Conservation (phyloP, 2,797 vertebrate genomes). For the Podarcis siculus region DNA sequence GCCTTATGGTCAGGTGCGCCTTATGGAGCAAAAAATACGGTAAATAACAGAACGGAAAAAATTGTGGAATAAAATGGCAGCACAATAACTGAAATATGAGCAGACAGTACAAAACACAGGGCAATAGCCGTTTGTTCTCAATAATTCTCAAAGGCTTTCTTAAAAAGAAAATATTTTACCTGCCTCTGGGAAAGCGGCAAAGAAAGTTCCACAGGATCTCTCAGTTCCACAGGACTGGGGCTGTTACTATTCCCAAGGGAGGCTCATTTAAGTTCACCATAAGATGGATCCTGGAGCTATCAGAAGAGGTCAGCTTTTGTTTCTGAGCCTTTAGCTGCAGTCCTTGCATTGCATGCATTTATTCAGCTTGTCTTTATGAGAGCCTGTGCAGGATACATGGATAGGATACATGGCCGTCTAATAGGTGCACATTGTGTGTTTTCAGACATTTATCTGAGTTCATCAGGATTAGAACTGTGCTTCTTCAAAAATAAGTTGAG, state of each 20-base stretch:
- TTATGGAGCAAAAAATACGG: no score
- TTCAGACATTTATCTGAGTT: background rate
- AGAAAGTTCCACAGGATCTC: background rate
- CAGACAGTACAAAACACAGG: background rate
- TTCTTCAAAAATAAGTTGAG: background rate
- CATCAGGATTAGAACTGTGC: background rate
- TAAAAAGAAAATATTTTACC: background rate
- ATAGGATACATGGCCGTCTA: background rate
- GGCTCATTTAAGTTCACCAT: background rate
- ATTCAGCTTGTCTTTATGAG: background rate
- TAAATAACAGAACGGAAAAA: background rate
- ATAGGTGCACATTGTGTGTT: no score
- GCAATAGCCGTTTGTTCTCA: background rate
- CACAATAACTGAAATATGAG: background rate
- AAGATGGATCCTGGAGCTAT: background rate
- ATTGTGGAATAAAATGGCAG: no score
- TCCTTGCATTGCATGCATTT: background rate
- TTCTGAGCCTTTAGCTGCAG: background rate
- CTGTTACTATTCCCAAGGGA: background rate
- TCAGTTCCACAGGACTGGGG: background rate
- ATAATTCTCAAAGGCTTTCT: background rate
- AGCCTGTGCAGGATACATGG: background rate
- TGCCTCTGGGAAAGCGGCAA: background rate
- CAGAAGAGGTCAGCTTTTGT: background rate
- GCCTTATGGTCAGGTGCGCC: no score